Conservation (phyloP, 2,113 vertebrate genomes). For the Mustela lutreola region DNA sequence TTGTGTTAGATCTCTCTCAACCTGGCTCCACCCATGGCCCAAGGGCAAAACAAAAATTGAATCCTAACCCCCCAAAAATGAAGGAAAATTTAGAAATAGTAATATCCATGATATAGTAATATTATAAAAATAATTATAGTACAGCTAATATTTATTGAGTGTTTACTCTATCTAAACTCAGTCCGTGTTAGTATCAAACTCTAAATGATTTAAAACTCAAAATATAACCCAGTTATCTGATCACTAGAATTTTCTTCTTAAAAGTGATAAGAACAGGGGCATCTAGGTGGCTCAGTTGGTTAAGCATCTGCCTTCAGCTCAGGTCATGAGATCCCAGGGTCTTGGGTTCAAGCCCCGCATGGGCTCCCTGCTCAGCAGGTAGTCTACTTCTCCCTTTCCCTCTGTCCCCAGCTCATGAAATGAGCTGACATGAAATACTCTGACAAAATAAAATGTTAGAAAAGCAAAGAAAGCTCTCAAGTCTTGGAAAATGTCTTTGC, state of each 20-base stretch:
- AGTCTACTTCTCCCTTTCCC: neutral
- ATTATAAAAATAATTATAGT: neutral
- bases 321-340: neutral
- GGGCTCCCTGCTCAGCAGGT: neutral
- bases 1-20: neutral
- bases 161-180: neutral
- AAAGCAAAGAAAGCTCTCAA: neutral
- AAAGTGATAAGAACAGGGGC: neutral
- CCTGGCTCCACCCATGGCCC: neutral
- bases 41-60: neutral
- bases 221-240: neutral
- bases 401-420: neutral
- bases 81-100: neutral
- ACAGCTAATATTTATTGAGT: neutral
- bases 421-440: neutral
- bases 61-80: neutral
- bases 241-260: neutral
- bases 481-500: neutral
- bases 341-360: neutral
- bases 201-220: constrained; percentile 4
- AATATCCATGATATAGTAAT: neutral
- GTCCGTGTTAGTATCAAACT: neutral
- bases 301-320: neutral
- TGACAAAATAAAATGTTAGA: neutral
- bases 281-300: neutral